A percentile compares a stretch with the other conserved stretches of the same genome.
These are phyloP conservation scores for Meta bourneti DNA, from an alignment of 2,888 invertebrate species.

Conservation along the genomic window DNA sequence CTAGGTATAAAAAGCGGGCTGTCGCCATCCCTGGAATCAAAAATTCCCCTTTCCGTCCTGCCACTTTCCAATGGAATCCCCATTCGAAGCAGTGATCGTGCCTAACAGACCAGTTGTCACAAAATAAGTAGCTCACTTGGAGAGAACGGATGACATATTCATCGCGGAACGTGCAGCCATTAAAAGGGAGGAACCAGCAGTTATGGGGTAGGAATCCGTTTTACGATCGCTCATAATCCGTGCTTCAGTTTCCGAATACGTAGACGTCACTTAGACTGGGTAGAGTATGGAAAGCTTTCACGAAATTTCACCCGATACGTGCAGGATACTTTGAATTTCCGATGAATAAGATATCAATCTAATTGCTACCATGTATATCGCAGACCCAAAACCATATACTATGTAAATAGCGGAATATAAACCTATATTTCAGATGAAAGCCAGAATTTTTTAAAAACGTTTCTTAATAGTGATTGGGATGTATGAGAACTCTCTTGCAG, in stretches of 20 bases:
- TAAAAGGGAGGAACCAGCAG: constrained; percentile 15
- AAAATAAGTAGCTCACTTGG: constrained; percentile 26
- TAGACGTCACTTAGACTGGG: not conserved
- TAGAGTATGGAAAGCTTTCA: not conserved
- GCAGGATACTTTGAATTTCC: not conserved
- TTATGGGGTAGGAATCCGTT: constrained; percentile 36
- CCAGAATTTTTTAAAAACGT: too few species aligned
- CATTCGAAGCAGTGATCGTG: constrained; percentile 1
- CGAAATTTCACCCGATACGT: constrained; percentile 4
- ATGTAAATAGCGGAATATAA: too few species aligned
- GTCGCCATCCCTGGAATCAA: too few species aligned
- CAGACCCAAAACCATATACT: not conserved
- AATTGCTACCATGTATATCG: not conserved
- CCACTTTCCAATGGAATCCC: too few species aligned
- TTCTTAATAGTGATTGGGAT: too few species aligned
- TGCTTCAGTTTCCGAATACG: not conserved
- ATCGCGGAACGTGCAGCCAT: constrained; percentile 41
- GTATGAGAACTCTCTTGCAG: too few species aligned
- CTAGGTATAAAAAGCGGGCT: not conserved
- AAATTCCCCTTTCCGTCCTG: too few species aligned
- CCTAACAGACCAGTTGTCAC: constrained; percentile 20
- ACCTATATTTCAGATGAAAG: too few species aligned
- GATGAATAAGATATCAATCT: not conserved
- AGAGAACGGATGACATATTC: constrained; percentile 13
- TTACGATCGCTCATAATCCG: constrained; percentile 41